phyloP scores from a whole-genome alignment of 2,888 invertebrate species.

The Lithophane socia region DNA sequence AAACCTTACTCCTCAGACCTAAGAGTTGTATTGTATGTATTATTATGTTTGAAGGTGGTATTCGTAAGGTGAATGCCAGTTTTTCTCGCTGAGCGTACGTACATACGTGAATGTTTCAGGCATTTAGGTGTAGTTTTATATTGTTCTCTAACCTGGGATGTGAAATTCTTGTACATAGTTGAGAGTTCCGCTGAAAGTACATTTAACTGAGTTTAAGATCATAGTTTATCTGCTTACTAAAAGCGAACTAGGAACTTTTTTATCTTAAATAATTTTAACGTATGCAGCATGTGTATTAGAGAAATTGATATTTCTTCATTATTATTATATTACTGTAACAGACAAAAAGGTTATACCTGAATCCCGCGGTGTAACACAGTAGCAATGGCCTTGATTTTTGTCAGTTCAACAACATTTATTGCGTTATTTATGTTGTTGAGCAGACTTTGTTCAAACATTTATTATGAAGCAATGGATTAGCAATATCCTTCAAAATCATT shows the following conservation, averaged over 20 bases:
- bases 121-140: slow-evolving; percentile 71
- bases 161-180: slow-evolving; percentile 55
- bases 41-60: slow-evolving; percentile 51
- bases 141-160: slow-evolving; percentile 66
- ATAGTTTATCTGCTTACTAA: neutral
- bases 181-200: slow-evolving; percentile 21
- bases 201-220: slow-evolving; percentile 26
- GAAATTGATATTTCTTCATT: neutral
- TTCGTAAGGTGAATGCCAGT: slow-evolving; percentile 69
- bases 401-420: too few relatives aligned
- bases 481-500: too few relatives aligned
- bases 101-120: slow-evolving; percentile 70
- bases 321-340: neutral
- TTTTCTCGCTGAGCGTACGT: slow-evolving; percentile 67
- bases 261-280: slow-evolving; percentile 12
- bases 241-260: slow-evolving; percentile 15
- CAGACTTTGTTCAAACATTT: too few relatives aligned
- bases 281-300: neutral
- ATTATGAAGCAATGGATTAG: too few relatives aligned
- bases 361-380: too few relatives aligned
- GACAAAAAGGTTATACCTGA: neutral
- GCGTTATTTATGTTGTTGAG: too few relatives aligned
- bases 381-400: too few relatives aligned
- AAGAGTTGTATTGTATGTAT: slow-evolving; percentile 39
- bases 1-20: slow-evolving; percentile 42